These are phyloP conservation scores for Andrena haemorrhoa DNA, from an alignment of 2,888 invertebrate genomes.

Conservation along the genomic window DNA sequence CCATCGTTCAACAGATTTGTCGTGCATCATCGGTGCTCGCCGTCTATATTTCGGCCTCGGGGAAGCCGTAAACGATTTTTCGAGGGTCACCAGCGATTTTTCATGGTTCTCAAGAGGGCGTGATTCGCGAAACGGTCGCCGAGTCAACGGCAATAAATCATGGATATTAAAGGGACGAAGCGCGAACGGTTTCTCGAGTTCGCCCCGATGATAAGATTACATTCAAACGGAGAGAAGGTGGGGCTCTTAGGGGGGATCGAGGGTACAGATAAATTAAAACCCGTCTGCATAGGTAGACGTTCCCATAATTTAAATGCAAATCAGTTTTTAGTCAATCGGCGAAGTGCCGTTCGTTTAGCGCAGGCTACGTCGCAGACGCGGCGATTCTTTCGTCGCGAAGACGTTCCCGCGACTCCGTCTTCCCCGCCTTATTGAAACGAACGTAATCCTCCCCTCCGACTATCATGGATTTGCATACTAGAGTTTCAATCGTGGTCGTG, in stretches of 20 bases:
- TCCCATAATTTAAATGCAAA: conserved; percentile 74
- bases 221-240: conserved; percentile 65
- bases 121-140: conserved; percentile 2
- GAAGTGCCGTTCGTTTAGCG: conserved; percentile 63
- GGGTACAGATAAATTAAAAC: conserved; percentile 71
- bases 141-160: conserved; percentile 70
- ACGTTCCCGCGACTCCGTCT: conserved; percentile 33
- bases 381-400: conserved; percentile 61
- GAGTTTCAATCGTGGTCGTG: conserved; percentile 18
- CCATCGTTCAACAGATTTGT: background rate
- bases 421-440: conserved; percentile 37
- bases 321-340: conserved; percentile 73
- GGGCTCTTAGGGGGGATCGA: conserved; percentile 63
- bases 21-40: background rate
- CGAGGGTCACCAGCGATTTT: background rate
- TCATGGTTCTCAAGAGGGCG: background rate
- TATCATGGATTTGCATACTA: conserved; percentile 42
- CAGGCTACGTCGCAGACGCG: conserved; percentile 8
- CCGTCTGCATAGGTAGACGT: conserved; percentile 65
- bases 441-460: conserved; percentile 33
- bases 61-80: background rate
- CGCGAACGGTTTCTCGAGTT: conserved; percentile 49
- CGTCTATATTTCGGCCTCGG: background rate
- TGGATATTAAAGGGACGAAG: conserved; percentile 68
- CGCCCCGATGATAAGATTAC: conserved; percentile 71